Base-by-base conservation (phyloP, 2,888 invertebrate genomes). In the Drosophila eohydei region DNA sequence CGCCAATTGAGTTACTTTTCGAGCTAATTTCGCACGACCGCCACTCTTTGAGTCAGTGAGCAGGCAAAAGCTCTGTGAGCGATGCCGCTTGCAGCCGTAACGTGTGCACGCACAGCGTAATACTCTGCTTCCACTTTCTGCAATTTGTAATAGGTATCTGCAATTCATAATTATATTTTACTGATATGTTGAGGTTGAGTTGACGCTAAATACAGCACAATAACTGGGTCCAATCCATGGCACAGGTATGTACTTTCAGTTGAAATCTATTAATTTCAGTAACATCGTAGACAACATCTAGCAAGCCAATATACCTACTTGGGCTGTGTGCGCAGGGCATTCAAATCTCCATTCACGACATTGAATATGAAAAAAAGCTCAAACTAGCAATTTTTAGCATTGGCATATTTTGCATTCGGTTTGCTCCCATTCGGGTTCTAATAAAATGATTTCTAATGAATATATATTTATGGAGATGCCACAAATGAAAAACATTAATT, bases 1-100 rank as follows among this genome's bases (percentile, higher is more conserved):
- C 55, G 36, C 34, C 77, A 90, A 88, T 88, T 88, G 88, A 88
- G 88, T 82, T 82, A 80, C 73, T 82, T 78, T 80, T 66, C 69
- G 80, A 81, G 82, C 62, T 73, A 70, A 79, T 57, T 68, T 65
- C 52, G 59, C 46, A 51, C 26, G 16, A 40, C n/a, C 54, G 32
- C n/a, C 16, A 9, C 16, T 12, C 14, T 67, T 61, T 67, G 80
- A 88, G 82, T 74, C 56, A 58, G 63, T 21, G 21, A 64, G 28
- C 14, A 38, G 58, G 67, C 63, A 69, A 78, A 74, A 83, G 83
- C 87, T 77, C 38, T 68, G 14, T 28, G n/a, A 51, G 41, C 36
- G 54, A 50, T n/a, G 51, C 16, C 16, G 16, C 38, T 2, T n/a
- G 46, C 30, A 48, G 21, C 11, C 26, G 11, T 26, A 21, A 21